Conservation (phyloP, 2,888 invertebrate genomes). For the Cecidostiba fungosa region DNA sequence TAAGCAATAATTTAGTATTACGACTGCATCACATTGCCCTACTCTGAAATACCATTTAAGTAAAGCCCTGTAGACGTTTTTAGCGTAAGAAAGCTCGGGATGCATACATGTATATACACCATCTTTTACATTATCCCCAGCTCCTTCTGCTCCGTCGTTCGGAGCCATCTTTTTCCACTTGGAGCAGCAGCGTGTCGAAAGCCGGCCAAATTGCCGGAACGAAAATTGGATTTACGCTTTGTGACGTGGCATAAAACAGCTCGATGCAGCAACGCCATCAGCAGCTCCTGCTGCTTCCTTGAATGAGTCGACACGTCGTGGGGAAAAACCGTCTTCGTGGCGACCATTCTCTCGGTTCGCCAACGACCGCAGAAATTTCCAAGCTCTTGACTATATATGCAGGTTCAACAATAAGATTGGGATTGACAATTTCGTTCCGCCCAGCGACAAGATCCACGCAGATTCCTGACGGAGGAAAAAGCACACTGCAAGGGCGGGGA, state of each 20-base stretch:
- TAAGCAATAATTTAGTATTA: not conserved
- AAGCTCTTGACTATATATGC: not conserved
- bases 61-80: not conserved
- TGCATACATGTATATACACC: not conserved
- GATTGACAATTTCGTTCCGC: slow-evolving; percentile 40
- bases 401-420: slow-evolving; percentile 23
- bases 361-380: slow-evolving; percentile 20
- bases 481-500: not conserved
- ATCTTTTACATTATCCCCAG: not conserved
- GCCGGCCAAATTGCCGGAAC: slow-evolving; percentile 61
- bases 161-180: slow-evolving; percentile 8
- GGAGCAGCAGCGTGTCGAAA: slow-evolving; percentile 33
- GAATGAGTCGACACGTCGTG: not conserved
- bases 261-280: not conserved
- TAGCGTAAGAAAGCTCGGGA: not conserved
- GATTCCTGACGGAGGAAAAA: not conserved
- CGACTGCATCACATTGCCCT: not conserved
- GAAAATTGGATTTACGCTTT: slow-evolving; percentile 66
- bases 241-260: slow-evolving; percentile 52
- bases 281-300: slow-evolving; percentile 18
- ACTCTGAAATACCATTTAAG: not conserved
- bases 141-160: not conserved
- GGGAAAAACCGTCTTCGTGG: not conserved
- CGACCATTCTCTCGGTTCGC: not conserved
- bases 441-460: slow-evolving; percentile 14